Evolutionary conservation across 2,113 vertebrate species (phyloP), one percentile per base, ranked within the genome.

Genomic region (Rhinoptilus africanus): DNA sequence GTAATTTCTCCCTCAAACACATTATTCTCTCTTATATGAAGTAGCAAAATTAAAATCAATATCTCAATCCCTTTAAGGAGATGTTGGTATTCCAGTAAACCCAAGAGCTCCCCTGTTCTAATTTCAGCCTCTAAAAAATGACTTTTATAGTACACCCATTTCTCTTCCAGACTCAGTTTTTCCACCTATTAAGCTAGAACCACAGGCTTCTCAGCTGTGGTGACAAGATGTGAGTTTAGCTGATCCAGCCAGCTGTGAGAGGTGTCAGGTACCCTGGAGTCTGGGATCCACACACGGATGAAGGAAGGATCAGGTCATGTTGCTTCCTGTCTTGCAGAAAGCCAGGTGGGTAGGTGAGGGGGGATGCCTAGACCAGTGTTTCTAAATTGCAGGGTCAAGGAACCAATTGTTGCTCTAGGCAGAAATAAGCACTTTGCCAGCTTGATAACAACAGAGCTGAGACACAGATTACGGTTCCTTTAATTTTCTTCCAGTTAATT

Each of bases 401-500:
- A 95, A 76, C 45, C 0, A 0, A 43, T 74, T 0, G 0, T 84
- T 85, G 88, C 96, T 92, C 34, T 20, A 90, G 91, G 91, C 91
- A 92, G 85, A 89, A 92, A 84, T 32, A 67, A 92, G 79, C 73
- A 35, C 84, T 95, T 83, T 85, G 84, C 74, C 84, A 95, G 54
- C 77, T 82, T 91, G 93, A 89, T 95, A 92, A 93, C 90, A 94
- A n/a, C 53, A 82, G 81, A 82, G 62, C 91, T 93, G 77, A 96
- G 94, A 95, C 89, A 68, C 74, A 94, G 89, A 91, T 94, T 91
- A 88, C 80, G 87, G 77, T 87, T 96, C 89, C 93, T 97, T 96
- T 96, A 91, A 96, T 97, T 97, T 95, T 88, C 94, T 96, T 97
- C 94, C 93, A 95, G 87, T 77, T 97, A 96, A 96, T 95, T 96